Base-by-base conservation (phyloP, 2,113 vertebrate genomes). In the Neoarius graeffei region DNA sequence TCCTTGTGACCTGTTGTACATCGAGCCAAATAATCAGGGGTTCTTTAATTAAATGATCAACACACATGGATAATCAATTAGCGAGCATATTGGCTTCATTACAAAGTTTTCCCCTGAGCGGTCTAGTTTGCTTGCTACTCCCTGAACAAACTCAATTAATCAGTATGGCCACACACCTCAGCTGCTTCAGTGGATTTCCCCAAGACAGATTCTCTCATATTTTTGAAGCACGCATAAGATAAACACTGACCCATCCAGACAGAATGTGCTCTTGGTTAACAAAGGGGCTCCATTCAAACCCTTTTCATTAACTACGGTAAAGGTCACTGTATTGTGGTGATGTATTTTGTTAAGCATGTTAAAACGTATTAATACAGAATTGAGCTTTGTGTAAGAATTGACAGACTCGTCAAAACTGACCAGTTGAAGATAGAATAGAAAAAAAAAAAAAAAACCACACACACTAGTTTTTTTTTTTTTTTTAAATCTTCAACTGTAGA, bases 61-160 rank as follows among this genome's bases (percentile, higher is more conserved):
- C 64, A 76, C 19, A 85, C 54, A 76, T 86, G 69, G 60, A 67
- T 88, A 90, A 90, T 86, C 89, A 73, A 86, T 90, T 86, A 86
- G 83, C n/a, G 8, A 79, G 42, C 52, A 66, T 23, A 42, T 57
- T 79, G 83, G 86, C 84, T 60, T 48, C 59, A 48, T 88, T 69
- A 59, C 81, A 81, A 42, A 23, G 42, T 59, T 77, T 60, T 62
- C 85, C 88, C 73, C 73, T n/a, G 85, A 71, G 73, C 62, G 20
- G 80, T 54, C 59, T 13, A 80, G 73, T 73, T 80, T 27, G 54
- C 74, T 87, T 77, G 54, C 42, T 77, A 48, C 77, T 85, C 81
- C 62, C 64, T 57, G 80, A 77, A 83, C 89, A 84, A 81, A 89
- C 64, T 87, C 27, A 52, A 85, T 89, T 89, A 86, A 86, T 83